phyloP scores from a whole-genome alignment of 2,797 vertebrate genomes.

The Telmatherina bonti region DNA sequence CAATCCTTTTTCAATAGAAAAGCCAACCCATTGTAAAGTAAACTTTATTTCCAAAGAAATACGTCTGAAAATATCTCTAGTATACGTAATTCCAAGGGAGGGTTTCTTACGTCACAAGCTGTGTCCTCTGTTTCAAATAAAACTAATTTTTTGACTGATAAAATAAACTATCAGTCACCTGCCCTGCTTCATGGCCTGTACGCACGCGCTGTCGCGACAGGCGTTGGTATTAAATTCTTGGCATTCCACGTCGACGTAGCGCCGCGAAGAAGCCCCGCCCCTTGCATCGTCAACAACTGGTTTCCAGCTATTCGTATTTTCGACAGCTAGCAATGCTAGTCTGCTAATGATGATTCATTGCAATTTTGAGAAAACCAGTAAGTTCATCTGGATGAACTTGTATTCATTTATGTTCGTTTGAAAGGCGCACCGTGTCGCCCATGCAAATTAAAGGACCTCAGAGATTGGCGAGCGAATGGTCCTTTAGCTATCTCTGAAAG shows the following conservation, averaged over 20 bases:
- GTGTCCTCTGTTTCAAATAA: not conserved
- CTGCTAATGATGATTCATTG: constrained; percentile 45
- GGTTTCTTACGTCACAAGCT: not conserved
- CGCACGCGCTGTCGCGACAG: not conserved
- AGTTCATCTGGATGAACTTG: not conserved
- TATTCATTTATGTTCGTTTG: not conserved
- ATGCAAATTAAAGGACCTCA: constrained; percentile 38
- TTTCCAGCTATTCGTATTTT: constrained; percentile 73
- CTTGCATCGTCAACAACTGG: constrained; percentile 75
- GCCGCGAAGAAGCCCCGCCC: constrained; percentile 59
- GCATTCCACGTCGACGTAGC: constrained; percentile 40
- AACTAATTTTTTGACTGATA: not conserved
- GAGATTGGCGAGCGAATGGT: constrained; percentile 45
- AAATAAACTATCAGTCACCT: not conserved
- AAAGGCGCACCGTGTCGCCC: constrained; percentile 19
- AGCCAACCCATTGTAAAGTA: not conserved
- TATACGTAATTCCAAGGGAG: not conserved
- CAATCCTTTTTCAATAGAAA: not conserved
- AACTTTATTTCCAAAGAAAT: not conserved
- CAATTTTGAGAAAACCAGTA: not conserved
- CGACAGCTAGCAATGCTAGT: constrained; percentile 63
- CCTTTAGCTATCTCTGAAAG: constrained; percentile 56
- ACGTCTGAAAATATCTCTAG: not conserved
- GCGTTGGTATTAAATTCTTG: constrained; percentile 44
- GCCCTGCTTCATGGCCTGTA: not conserved